A percentile compares a stretch with the other conserved stretches of the same genome.
Conservation (phyloP, 2,113 vertebrate genomes). For the Camelus bactrianus region DNA sequence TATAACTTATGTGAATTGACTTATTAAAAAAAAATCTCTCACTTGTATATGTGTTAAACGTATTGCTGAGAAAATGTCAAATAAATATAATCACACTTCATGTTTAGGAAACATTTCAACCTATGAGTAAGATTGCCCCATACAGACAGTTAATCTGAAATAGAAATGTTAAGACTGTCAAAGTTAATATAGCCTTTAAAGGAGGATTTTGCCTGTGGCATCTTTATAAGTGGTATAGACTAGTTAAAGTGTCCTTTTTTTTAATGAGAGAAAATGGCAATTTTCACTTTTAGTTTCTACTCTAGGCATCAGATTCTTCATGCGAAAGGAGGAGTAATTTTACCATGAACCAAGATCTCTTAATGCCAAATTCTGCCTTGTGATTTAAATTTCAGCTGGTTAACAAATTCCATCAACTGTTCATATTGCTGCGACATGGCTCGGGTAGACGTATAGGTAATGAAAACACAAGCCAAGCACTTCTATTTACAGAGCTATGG, state of each 20-base stretch:
- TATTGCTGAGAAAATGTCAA: conserved; percentile 70
- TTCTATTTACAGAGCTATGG: background rate
- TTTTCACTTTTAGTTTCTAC: background rate
- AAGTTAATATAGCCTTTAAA: background rate
- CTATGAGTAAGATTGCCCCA: conserved; percentile 11
- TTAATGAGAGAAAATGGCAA: background rate
- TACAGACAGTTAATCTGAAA: conserved; percentile 40
- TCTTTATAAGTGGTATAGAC: background rate
- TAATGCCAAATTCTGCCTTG: background rate
- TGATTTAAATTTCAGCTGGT: background rate
- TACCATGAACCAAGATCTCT: background rate
- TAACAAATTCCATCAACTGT: background rate
- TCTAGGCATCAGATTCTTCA: background rate
- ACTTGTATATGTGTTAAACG: conserved; percentile 62
- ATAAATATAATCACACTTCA: conserved; percentile 64
- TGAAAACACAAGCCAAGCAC: background rate
- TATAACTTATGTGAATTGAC: conserved; percentile 62
- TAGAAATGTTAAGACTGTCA: background rate
- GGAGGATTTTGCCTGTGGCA: background rate
- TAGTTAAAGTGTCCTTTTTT: background rate
- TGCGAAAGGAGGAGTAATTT: background rate
- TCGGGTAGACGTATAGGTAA: background rate
- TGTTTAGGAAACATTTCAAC: conserved; percentile 71
- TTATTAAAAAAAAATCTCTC: conserved; percentile 44
- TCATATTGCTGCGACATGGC: background rate